Evolutionary conservation across 2,797 vertebrate genomes (phyloP).

Genomic region (Euphonia xanthogaster): DNA sequence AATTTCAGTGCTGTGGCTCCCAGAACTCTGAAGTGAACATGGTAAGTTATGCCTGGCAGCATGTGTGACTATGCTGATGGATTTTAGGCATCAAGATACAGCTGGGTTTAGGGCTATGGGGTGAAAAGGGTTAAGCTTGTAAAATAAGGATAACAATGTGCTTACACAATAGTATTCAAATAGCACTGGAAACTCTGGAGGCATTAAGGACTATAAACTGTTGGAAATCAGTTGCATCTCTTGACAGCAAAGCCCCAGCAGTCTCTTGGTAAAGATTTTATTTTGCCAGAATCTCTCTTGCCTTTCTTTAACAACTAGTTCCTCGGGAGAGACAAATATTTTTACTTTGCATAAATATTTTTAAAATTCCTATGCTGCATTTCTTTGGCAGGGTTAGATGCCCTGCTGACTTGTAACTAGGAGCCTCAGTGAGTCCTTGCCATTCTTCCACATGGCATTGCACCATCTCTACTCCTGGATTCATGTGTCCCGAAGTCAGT

Average conservation of each 20-base stretch:
- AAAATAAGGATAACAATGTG: not conserved
- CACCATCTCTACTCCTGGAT: not conserved
- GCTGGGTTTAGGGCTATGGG: not conserved
- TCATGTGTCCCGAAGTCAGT: not conserved
- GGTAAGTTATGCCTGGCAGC: not conserved
- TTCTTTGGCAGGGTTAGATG: not conserved
- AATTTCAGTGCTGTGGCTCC: not conserved
- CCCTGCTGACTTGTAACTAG: not conserved
- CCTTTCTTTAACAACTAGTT: not conserved
- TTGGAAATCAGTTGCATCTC: not conserved
- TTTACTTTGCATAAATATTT: not conserved
- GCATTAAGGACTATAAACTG: not conserved
- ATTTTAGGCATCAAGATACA: not conserved
- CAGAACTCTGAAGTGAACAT: not conserved
- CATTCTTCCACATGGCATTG: not conserved
- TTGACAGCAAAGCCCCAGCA: not conserved
- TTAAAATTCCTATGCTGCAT: not conserved
- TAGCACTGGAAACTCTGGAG: not conserved
- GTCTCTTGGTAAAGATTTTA: not conserved
- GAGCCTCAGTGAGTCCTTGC: not conserved
- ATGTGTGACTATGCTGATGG: not conserved
- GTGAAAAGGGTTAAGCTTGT: not conserved
- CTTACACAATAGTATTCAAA: not conserved
- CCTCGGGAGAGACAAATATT: not conserved
- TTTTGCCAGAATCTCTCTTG: not conserved